Evolutionary conservation across 2,797 vertebrate species (phyloP).

Genomic region (Halcyon leucocephala): DNA sequence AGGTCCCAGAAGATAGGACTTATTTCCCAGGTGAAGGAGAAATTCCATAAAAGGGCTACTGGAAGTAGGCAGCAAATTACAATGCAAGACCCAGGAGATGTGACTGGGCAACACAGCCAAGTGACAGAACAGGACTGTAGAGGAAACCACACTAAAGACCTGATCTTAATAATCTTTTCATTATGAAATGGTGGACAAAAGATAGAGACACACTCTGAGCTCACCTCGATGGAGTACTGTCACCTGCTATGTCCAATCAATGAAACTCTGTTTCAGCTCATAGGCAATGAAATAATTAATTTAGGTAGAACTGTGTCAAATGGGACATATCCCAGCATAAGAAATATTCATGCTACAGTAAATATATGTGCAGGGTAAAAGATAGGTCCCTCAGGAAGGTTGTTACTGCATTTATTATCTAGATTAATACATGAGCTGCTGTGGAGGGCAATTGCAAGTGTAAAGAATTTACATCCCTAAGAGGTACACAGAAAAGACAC

Average conservation of each 20-base stretch:
- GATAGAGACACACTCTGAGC: neutral
- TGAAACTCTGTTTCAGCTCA: neutral
- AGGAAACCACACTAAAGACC: neutral
- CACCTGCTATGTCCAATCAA: neutral
- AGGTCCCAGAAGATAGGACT: neutral
- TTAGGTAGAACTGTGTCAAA: neutral
- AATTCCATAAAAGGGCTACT: neutral
- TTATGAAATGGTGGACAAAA: neutral
- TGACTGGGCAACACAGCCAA: neutral
- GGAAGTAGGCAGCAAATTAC: neutral
- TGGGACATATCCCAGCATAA: neutral
- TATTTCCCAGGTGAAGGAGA: neutral
- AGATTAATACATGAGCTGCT: neutral
- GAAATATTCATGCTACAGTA: neutral
- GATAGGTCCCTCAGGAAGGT: neutral
- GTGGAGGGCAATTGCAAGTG: neutral
- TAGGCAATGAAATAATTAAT: neutral
- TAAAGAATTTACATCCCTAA: neutral
- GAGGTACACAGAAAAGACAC: neutral
- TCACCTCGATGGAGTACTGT: neutral
- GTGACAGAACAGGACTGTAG: neutral
- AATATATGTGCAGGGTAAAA: neutral
- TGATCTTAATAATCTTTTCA: neutral
- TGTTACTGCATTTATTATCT: neutral
- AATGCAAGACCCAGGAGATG: neutral